Percentiles rank a stretch among this genome's conserved stretches.
These are phyloP conservation scores for Macroteleia sp. DNA, from an alignment of 2,888 invertebrate species.

Conservation along the genomic window DNA sequence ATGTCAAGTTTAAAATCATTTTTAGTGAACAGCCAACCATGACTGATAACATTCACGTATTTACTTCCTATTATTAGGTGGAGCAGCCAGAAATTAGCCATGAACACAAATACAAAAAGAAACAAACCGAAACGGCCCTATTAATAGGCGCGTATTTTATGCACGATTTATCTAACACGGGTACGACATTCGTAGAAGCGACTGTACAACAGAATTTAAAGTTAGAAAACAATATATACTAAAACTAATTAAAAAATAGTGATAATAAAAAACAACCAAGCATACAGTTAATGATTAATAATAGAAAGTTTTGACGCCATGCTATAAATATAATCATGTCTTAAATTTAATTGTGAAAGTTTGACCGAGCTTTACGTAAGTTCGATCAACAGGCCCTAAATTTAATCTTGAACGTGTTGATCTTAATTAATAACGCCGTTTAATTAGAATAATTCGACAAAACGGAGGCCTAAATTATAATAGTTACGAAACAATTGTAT, in stretches of 20 bases:
- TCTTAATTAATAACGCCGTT: slow-evolving; percentile 19
- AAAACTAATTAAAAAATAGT: too few species aligned
- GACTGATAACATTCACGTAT: slow-evolving; percentile 56
- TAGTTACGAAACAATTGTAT: slow-evolving; percentile 23
- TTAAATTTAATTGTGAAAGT: slow-evolving; percentile 31
- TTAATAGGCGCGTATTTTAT: slow-evolving; percentile 44
- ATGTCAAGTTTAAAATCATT: slow-evolving; percentile 55
- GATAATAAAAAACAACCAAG: too few species aligned
- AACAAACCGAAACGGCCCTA: slow-evolving; percentile 17
- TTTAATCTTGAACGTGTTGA: slow-evolving; percentile 13
- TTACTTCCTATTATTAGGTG: slow-evolving; percentile 55
- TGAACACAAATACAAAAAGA: slow-evolving; percentile 45
- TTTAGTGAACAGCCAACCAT: slow-evolving; percentile 50
- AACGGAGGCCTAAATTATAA: slow-evolving; percentile 5
- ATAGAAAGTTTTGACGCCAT: slow-evolving; percentile 24
- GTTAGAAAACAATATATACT: too few species aligned
- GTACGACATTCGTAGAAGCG: too few species aligned
- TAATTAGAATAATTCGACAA: slow-evolving; percentile 31
- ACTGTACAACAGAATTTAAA: too few species aligned
- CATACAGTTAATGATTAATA: too few species aligned
- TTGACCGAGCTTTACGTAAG: slow-evolving; percentile 9
- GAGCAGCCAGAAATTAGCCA: slow-evolving; percentile 45
- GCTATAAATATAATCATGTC: slow-evolving; percentile 8
- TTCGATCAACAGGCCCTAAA: neutral
- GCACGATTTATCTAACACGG: slow-evolving; percentile 21